Evolutionary conservation across 2,888 invertebrate genomes (phyloP).

Genomic region (Tachina fera): DNA sequence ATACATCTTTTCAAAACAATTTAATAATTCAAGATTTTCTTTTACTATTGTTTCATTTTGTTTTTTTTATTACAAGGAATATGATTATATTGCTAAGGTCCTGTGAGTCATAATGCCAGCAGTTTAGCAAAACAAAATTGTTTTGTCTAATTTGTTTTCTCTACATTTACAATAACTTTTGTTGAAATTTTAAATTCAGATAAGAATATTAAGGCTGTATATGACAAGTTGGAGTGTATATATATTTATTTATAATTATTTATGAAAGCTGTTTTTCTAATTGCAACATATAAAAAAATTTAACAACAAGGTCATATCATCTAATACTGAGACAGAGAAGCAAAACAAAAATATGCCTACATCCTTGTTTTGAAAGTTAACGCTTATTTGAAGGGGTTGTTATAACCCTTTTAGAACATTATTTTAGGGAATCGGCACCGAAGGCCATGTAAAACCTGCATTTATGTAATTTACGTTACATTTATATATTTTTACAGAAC

Average conservation of each 20-base stretch:
- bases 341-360: too few species aligned
- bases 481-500: too few species aligned
- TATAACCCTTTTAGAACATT: too few species aligned
- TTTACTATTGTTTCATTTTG: neutral
- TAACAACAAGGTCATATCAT: too few species aligned
- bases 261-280: neutral
- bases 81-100: constrained; percentile 2
- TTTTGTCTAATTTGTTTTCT: constrained; percentile 26
- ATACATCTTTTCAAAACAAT: constrained; percentile 9
- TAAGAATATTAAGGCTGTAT: neutral
- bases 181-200: constrained; percentile 30
- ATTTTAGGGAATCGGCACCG: too few species aligned
- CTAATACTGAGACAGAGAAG: too few species aligned
- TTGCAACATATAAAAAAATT: neutral
- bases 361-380: too few species aligned
- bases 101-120: constrained; percentile 45
- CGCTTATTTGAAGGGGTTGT: too few species aligned
- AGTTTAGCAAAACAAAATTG: constrained; percentile 36
- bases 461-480: too few species aligned
- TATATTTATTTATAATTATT: neutral
- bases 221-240: neutral
- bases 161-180: constrained; percentile 7
- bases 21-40: constrained; percentile 21
- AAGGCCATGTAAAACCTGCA: too few species aligned
- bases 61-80: constrained; percentile 3